Evolutionary conservation across 1,140 invertebrate genomes (phyloP).

Genomic region (Neodiprion virginianus): DNA sequence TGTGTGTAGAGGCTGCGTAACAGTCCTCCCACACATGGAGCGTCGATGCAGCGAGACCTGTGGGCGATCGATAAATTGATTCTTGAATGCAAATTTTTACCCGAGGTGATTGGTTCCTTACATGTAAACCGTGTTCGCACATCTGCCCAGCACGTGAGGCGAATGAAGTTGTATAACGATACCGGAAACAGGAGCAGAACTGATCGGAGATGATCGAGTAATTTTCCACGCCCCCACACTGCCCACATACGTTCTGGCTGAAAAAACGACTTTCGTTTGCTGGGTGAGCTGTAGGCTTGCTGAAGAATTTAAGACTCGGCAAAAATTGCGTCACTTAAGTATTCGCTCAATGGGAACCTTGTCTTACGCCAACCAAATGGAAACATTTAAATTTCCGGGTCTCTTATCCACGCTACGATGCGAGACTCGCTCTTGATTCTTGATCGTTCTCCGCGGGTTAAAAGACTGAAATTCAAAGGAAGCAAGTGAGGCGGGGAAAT

Average conservation of each 20-base stretch:
- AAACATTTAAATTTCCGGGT: background rate
- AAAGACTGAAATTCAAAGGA: background rate
- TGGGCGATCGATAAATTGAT: background rate
- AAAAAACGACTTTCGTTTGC: background rate
- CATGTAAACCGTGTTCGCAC: background rate
- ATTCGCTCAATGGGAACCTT: background rate
- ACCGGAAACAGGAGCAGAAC: too few species aligned
- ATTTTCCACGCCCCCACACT: background rate
- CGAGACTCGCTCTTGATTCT: background rate
- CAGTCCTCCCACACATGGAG: background rate
- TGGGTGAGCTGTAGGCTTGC: background rate
- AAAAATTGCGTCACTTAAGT: constrained; percentile 3
- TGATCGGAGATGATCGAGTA: too few species aligned
- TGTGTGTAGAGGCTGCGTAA: too few species aligned
- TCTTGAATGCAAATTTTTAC: background rate
- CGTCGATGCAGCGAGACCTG: background rate
- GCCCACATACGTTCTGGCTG: background rate
- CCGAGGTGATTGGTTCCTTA: background rate
- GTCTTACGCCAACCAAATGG: background rate
- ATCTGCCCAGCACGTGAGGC: too few species aligned
- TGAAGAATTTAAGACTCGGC: background rate
- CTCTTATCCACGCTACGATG: background rate
- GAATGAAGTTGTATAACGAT: too few species aligned
- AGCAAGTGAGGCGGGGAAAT: background rate
- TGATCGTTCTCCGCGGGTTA: background rate